Evolutionary conservation across 2,888 invertebrate species (phyloP), one percentile per base, ranked within the genome.

Genomic region (Polyommatus iphigenia): DNA sequence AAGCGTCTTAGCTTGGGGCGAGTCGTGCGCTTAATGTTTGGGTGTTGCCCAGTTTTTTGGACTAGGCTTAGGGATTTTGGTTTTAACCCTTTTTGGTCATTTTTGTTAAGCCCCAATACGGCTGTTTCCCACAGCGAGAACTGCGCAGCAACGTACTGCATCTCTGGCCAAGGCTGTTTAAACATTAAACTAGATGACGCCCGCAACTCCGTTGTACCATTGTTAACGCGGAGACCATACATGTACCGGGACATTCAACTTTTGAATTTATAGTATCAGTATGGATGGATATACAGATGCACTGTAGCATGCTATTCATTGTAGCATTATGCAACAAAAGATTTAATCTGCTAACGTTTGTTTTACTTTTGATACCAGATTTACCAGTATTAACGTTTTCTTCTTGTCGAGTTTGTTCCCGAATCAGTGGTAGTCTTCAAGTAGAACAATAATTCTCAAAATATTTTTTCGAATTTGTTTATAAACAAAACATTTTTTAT

Each of bases 1-100:
- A 93, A 93, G 92, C 88, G 88, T 89, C 88, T 91, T 90, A 85
- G 93, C 94, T 92, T 82, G 86, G 85, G 94, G 94, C 94, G 82
- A 89, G 87, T 92, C 94, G 94, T 94, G 94, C 86, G 84, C 85
- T 89, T 92, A 92, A 93, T 90, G 91, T 90, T 91, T 88, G 89
- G 91, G 91, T 89, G 88, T 83, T 86, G 89, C 91, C 91, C 90
- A 89, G 90, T 87, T 90, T 54, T 54, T 75, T 73, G 72, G 73
- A 46, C 41, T 46, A 41, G 46, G 46, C 41, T 46, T 73, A 73
- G 73, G 73, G 20, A 41, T 46, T 46, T 72, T 20, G 72, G 36
- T 18, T 36, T 73, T 20, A 20, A 46, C 24, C 46, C 50, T 46
- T 75, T 75, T 75, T 71, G 80, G 76, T 78, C 78, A 76, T 78